Percentiles rank a stretch among this genome's conserved stretches.
Evolutionary conservation across 2,888 invertebrate species (phyloP).

Genomic region (Cyclophora punctaria): DNA sequence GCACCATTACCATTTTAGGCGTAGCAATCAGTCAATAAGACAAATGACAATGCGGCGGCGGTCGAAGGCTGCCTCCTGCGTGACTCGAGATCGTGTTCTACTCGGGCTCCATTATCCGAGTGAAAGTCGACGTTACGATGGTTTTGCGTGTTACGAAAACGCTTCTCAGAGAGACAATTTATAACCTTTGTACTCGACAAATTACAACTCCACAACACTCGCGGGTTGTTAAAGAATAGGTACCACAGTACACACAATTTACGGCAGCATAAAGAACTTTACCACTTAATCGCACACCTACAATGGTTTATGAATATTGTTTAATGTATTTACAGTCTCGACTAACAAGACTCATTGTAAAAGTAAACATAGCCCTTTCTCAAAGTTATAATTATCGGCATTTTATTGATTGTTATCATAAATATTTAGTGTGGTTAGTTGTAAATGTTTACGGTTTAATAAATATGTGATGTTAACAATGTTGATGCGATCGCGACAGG

Average conservation of each 20-base stretch:
- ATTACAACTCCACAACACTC: background rate
- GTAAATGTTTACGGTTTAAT: constrained; percentile 11
- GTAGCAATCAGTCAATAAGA: constrained; percentile 37
- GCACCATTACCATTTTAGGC: constrained; percentile 32
- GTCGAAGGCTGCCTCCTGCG: constrained; percentile 35
- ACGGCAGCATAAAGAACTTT: background rate
- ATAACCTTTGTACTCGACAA: constrained; percentile 1
- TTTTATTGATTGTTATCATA: background rate
- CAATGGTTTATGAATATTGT: no score
- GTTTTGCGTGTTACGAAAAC: constrained; percentile 59
- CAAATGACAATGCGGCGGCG: constrained; percentile 8
- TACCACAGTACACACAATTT: background rate
- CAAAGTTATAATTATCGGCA: background rate
- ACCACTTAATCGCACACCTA: background rate
- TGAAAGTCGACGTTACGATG: constrained; percentile 62
- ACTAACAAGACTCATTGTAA: no score
- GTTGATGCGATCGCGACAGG: constrained; percentile 34
- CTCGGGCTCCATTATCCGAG: constrained; percentile 50
- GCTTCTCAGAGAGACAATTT: constrained; percentile 23
- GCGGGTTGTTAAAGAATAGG: background rate
- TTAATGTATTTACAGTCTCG: no score
- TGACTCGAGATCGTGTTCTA: constrained; percentile 53
- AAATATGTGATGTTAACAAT: constrained; percentile 56
- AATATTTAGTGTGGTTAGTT: background rate
- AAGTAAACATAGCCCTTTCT: background rate